Evolutionary conservation across 2,113 vertebrate genomes (phyloP).

Genomic region (Corythornis cristatus): DNA sequence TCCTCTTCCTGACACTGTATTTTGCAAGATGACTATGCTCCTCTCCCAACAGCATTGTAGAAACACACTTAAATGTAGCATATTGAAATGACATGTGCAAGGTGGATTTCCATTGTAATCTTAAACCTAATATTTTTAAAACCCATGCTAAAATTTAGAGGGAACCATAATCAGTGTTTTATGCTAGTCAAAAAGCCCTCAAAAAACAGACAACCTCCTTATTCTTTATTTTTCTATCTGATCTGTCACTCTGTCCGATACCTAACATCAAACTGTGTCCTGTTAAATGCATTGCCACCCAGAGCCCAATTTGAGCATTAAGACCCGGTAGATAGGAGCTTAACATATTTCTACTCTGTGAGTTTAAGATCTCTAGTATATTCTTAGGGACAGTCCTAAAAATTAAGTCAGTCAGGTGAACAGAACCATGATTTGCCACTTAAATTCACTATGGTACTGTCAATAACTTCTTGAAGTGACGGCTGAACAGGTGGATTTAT

Average conservation of each 20-base stretch:
- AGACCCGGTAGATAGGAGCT: not conserved
- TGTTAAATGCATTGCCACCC: not conserved
- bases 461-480: not conserved
- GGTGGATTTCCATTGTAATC: not conserved
- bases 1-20: not conserved
- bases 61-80: not conserved
- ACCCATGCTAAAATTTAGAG: not conserved
- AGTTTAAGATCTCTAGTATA: not conserved
- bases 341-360: not conserved
- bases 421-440: not conserved
- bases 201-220: not conserved
- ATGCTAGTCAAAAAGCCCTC: not conserved
- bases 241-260: not conserved
- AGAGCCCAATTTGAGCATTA: not conserved
- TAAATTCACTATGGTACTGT: not conserved
- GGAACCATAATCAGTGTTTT: not conserved
- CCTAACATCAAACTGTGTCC: not conserved
- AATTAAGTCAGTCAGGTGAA: not conserved
- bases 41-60: not conserved
- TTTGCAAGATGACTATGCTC: not conserved
- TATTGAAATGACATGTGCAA: not conserved
- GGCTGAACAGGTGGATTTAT: slow-evolving; percentile 10
- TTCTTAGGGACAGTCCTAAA: not conserved
- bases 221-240: not conserved
- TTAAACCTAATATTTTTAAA: not conserved